Evolutionary conservation across 2,888 invertebrate species (phyloP).

Genomic region (Coleophora deauratella): DNA sequence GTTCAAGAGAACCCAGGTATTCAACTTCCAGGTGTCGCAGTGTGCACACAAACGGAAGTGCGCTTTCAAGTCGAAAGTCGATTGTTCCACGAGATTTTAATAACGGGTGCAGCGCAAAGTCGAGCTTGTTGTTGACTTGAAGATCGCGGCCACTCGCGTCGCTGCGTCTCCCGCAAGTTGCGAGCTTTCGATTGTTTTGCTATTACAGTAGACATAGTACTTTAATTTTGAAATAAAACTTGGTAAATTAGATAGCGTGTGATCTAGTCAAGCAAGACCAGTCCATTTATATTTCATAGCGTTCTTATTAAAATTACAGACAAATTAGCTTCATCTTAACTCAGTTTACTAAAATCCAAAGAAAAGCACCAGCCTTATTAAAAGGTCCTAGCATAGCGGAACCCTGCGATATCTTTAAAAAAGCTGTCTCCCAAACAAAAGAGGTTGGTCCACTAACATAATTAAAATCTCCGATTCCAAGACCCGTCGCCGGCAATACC

Average conservation of each 20-base stretch:
- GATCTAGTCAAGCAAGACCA: too few species aligned
- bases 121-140: slow-evolving; percentile 63
- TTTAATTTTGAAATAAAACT: too few species aligned
- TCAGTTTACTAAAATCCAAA: too few species aligned
- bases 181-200: too few species aligned
- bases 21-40: slow-evolving; percentile 22
- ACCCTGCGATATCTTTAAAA: neutral
- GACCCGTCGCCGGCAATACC: slow-evolving; percentile 10
- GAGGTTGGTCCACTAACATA: slow-evolving; percentile 13
- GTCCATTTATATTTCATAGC: too few species aligned
- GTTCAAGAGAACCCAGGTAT: too few species aligned
- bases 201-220: too few species aligned
- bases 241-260: too few species aligned
- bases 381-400: too few species aligned
- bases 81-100: slow-evolving; percentile 74
- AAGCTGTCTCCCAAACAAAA: slow-evolving; percentile 6
- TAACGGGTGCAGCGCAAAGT: slow-evolving; percentile 72
- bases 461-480: slow-evolving; percentile 15
- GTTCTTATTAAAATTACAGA: too few species aligned
- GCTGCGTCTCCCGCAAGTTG: neutral
- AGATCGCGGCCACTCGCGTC: slow-evolving; percentile 41
- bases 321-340: too few species aligned
- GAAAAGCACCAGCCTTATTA: too few species aligned
- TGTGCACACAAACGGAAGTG: slow-evolving; percentile 65
- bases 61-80: slow-evolving; percentile 71